These are phyloP conservation scores for Digitonthophagus gazella DNA, from an alignment of 2,888 invertebrate species.

Conservation along the genomic window DNA sequence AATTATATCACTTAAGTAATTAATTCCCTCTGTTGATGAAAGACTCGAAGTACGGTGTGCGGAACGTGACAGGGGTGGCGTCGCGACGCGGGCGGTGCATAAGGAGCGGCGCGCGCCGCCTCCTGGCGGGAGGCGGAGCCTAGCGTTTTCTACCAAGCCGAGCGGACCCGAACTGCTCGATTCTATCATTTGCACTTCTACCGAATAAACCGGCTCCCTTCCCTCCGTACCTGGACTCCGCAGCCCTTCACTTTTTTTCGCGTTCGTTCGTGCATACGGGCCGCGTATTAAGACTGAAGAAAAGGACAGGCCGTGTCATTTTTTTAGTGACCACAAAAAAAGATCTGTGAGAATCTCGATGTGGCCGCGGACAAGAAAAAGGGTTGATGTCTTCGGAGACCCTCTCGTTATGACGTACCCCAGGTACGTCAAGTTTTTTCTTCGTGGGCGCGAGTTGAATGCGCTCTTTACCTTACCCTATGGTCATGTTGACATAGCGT, in stretches of 20 bases:
- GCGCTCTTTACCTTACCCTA: constrained; percentile 30
- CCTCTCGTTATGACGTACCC: constrained; percentile 44
- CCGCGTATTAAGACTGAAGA: background rate
- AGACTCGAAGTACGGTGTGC: too few relatives aligned
- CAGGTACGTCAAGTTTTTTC: constrained; percentile 42
- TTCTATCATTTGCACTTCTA: too few relatives aligned
- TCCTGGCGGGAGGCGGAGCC: too few relatives aligned
- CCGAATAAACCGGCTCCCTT: too few relatives aligned
- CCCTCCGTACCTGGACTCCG: constrained; percentile 18
- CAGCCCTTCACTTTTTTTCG: constrained; percentile 16
- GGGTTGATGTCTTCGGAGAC: constrained; percentile 33
- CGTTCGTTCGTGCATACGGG: constrained; percentile 1
- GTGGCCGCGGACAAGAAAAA: constrained; percentile 39
- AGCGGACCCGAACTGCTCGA: too few relatives aligned
- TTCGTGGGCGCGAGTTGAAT: constrained; percentile 44
- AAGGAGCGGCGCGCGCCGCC: too few relatives aligned
- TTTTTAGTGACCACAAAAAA: constrained; percentile 43
- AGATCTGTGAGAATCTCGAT: constrained; percentile 1
- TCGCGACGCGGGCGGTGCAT: too few relatives aligned
- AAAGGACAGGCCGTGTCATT: constrained; percentile 28
- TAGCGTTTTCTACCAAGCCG: too few relatives aligned
- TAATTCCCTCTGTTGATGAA: too few relatives aligned
- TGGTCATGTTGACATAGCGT: constrained; percentile 50
- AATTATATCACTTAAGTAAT: too few relatives aligned
- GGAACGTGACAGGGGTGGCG: too few relatives aligned